phyloP scores from a whole-genome alignment of 2,797 vertebrate genomes.

The Cuculus canorus region DNA sequence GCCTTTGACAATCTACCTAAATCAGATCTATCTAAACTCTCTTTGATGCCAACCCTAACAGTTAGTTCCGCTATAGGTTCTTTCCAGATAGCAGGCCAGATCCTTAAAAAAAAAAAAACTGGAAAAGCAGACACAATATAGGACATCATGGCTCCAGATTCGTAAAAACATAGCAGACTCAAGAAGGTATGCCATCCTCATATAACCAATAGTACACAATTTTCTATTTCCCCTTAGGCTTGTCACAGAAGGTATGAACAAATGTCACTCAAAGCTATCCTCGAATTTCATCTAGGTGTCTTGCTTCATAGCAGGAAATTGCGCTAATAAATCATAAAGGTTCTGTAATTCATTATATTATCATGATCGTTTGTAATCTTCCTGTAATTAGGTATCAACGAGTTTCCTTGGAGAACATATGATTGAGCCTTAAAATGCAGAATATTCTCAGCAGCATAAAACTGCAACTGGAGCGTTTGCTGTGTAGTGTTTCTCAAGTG shows the following conservation, averaged over 20 bases:
- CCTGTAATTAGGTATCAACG: constrained; percentile 63
- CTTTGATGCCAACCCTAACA: neutral
- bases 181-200: neutral
- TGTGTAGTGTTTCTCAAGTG: neutral
- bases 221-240: neutral
- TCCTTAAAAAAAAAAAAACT: neutral
- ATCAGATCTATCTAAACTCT: neutral
- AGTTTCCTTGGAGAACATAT: constrained; percentile 48
- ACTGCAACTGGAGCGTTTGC: neutral
- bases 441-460: constrained; percentile 29
- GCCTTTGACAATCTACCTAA: neutral
- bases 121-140: neutral
- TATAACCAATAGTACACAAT: neutral
- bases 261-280: neutral
- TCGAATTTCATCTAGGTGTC: neutral
- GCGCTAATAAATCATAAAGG: constrained; percentile 39
- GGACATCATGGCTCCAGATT: neutral
- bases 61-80: neutral
- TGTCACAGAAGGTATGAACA: neutral
- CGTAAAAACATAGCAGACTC: neutral
- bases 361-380: constrained; percentile 52
- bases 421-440: constrained; percentile 26
- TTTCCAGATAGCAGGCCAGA: neutral
- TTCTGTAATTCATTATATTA: constrained; percentile 58
- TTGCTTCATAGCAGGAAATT: constrained; percentile 10